These are phyloP conservation scores for Epicauta chinensis DNA, from an alignment of 1,140 invertebrate genomes.

Conservation along the genomic window DNA sequence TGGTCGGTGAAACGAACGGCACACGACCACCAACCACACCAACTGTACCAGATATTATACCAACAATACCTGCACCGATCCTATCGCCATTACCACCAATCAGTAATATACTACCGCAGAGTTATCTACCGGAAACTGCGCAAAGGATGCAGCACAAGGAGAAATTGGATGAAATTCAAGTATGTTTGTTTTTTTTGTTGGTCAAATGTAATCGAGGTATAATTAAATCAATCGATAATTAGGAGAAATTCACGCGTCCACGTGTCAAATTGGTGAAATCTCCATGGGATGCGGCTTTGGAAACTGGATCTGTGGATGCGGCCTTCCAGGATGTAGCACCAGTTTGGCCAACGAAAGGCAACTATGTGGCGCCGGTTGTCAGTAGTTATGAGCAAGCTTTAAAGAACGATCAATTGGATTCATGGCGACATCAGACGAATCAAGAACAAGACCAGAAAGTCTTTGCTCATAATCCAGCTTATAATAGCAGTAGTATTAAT, in stretches of 20 bases:
- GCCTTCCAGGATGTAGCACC: constrained; percentile 53
- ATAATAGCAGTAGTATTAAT: constrained; percentile 42
- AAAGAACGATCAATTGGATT: constrained; percentile 32
- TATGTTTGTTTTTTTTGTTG: constrained; percentile 26
- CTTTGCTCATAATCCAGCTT: constrained; percentile 39
- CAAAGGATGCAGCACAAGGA: constrained; percentile 46
- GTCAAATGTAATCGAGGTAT: no score
- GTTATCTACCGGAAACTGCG: constrained; percentile 43
- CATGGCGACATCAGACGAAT: constrained; percentile 27
- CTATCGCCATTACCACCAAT: constrained; percentile 38
- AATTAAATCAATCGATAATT: constrained; percentile 10
- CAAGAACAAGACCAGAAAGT: constrained; percentile 27
- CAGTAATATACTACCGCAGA: constrained; percentile 38
- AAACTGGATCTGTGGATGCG: constrained; percentile 61
- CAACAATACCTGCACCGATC: constrained; percentile 39
- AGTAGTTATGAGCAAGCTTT: constrained; percentile 40
- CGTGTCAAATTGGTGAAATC: constrained; percentile 57
- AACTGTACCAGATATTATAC: constrained; percentile 38
- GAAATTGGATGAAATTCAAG: constrained; percentile 51
- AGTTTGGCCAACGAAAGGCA: constrained; percentile 33
- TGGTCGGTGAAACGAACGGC: constrained; percentile 67
- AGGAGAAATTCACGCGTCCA: constrained; percentile 55
- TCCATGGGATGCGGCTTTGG: constrained; percentile 67
- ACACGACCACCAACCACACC: constrained; percentile 14
- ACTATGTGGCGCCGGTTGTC: constrained; percentile 36